Conservation (phyloP, 1,140 invertebrate species). For the Calosoma granatense region DNA sequence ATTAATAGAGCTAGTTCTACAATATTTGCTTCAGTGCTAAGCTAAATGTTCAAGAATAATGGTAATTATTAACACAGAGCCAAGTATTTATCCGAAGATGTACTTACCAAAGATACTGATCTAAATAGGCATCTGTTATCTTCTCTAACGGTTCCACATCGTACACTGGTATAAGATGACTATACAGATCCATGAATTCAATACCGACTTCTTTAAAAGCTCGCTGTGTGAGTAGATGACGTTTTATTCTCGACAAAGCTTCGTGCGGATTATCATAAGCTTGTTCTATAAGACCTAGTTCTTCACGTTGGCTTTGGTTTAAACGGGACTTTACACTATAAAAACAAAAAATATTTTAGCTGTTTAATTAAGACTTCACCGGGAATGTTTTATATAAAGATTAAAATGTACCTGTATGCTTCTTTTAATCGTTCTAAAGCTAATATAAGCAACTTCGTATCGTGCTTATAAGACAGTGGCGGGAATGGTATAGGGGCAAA, state of each 20-base stretch:
- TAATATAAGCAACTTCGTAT: constrained; percentile 95
- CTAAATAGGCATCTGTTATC: constrained; percentile 99
- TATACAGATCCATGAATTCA: constrained; percentile 99
- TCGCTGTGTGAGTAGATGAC: constrained; percentile 95
- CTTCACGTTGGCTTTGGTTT: constrained; percentile 98
- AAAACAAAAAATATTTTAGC: constrained; percentile 15
- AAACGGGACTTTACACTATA: constrained; percentile 91
- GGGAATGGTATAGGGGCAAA: constrained; percentile 99
- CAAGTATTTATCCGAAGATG: too few species aligned
- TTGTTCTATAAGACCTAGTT: constrained; percentile 97
- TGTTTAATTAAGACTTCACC: constrained; percentile 1
- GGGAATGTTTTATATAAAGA: neutral
- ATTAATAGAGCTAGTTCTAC: too few species aligned
- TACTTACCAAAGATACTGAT: constrained; percentile 99
- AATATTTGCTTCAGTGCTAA: too few species aligned
- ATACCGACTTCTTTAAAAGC: constrained; percentile 99
- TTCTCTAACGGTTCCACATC: constrained; percentile 99
- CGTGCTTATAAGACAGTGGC: constrained; percentile 97
- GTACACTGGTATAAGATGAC: constrained; percentile 96
- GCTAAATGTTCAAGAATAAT: too few species aligned
- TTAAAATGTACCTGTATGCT: constrained; percentile 62
- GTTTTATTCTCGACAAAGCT: constrained; percentile 96
- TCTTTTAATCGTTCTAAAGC: constrained; percentile 96
- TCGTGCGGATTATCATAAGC: constrained; percentile 99
- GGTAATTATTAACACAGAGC: too few species aligned